phyloP scores from a whole-genome alignment of 2,113 vertebrate genomes.

The Austrofundulus limnaeus region DNA sequence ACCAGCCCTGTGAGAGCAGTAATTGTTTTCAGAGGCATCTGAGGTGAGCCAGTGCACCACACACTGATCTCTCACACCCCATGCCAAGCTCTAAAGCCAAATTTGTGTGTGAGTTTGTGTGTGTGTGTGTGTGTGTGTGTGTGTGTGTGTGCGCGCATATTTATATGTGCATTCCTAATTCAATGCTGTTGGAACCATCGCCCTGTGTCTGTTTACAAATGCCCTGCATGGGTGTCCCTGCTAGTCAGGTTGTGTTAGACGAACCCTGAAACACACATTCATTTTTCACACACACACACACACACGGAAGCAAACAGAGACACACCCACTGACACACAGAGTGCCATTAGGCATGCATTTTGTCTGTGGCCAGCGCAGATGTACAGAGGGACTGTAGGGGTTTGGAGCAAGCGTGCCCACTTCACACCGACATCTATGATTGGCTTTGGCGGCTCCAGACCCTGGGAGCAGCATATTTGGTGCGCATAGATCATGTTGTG shows the following conservation, averaged over 20 bases:
- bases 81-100: slow-evolving; percentile 76
- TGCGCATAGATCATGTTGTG: slow-evolving; percentile 19
- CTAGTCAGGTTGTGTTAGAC: slow-evolving; percentile 68
- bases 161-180: slow-evolving; percentile 63
- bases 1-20: slow-evolving; percentile 69
- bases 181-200: slow-evolving; percentile 67
- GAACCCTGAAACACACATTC: slow-evolving; percentile 67
- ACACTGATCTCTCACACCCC: slow-evolving; percentile 65
- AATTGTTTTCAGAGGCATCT: slow-evolving; percentile 77
- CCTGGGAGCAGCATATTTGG: slow-evolving; percentile 57
- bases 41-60: slow-evolving; percentile 74
- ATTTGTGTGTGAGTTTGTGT: slow-evolving; percentile 57
- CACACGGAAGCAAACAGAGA: slow-evolving; percentile 34
- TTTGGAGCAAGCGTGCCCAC: slow-evolving; percentile 64
- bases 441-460: slow-evolving; percentile 66
- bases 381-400: slow-evolving; percentile 69
- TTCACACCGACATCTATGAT: slow-evolving; percentile 72
- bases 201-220: slow-evolving; percentile 69
- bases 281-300: slow-evolving; percentile 49
- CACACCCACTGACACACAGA: slow-evolving; percentile 43
- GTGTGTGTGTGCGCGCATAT: slow-evolving; percentile 46
- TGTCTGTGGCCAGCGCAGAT: slow-evolving; percentile 65
- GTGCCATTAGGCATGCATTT: slow-evolving; percentile 66
- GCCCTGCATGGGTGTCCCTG: slow-evolving; percentile 74
- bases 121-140: no score